phyloP scores from a whole-genome alignment of 2,113 vertebrate genomes.

The Oryzias curvinotus region DNA sequence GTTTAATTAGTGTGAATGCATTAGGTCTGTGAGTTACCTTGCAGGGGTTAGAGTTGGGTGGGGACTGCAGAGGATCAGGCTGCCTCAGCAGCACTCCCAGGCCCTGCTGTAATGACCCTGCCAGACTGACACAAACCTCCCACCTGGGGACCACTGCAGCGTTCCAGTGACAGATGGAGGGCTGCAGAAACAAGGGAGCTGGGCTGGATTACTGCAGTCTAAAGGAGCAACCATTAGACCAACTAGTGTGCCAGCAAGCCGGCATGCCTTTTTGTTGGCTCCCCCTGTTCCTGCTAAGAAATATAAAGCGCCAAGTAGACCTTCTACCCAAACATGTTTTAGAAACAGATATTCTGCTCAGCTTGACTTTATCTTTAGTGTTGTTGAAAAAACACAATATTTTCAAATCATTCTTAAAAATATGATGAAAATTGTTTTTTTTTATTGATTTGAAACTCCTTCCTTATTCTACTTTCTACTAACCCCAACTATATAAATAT shows the following conservation, averaged over 20 bases:
- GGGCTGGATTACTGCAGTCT: conserved; percentile 58
- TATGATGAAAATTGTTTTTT: too few species aligned
- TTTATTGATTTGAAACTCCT: too few species aligned
- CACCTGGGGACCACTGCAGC: conserved; percentile 64
- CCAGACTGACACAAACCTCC: conserved; percentile 61
- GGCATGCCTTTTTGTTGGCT: conserved; percentile 53
- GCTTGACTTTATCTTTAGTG: too few species aligned
- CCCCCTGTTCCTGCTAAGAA: conserved; percentile 48
- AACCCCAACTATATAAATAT: too few species aligned
- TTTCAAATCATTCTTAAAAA: too few species aligned
- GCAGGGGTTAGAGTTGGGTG: conserved; percentile 70
- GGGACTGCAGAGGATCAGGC: conserved; percentile 63
- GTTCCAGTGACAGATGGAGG: conserved; percentile 73
- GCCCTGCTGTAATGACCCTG: conserved; percentile 65
- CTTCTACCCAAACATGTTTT: conserved; percentile 38
- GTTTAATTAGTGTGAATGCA: conserved; percentile 81
- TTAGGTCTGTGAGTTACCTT: conserved; percentile 77
- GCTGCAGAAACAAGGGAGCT: conserved; percentile 53
- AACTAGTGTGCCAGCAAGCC: conserved; percentile 46
- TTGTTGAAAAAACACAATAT: too few species aligned
- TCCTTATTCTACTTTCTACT: too few species aligned
- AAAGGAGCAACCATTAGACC: conserved; percentile 57
- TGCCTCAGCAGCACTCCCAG: conserved; percentile 51
- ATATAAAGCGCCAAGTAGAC: conserved; percentile 33
- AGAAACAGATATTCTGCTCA: conserved; percentile 38